Evolutionary conservation across 2,113 vertebrate genomes (phyloP).

Genomic region (Mohoua ochrocephala): DNA sequence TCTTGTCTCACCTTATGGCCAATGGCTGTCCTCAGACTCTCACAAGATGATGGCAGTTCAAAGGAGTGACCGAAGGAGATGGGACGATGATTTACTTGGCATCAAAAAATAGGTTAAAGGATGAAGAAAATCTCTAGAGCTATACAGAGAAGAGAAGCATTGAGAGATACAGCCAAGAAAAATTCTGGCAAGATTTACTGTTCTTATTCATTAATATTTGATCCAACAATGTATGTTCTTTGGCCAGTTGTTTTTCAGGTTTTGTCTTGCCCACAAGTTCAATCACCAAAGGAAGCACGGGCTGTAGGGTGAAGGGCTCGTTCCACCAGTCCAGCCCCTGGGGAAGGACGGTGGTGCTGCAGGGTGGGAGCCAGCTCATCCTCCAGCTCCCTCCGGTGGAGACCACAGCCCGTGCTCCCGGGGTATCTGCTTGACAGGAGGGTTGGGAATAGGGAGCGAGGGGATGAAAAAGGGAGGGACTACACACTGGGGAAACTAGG

Average conservation of each 20-base stretch:
- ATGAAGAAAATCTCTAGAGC: neutral
- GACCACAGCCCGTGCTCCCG: rapidly evolving
- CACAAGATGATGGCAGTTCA: neutral
- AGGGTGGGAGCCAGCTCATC: neutral
- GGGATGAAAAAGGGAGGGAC: neutral
- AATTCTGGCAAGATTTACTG: neutral
- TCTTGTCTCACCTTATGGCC: neutral
- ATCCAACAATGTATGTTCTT: neutral
- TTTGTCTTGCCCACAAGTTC: neutral
- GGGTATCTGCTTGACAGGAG: neutral
- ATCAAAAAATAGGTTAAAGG: neutral
- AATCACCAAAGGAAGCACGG: neutral
- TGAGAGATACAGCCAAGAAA: neutral
- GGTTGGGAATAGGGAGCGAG: neutral
- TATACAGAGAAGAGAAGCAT: neutral
- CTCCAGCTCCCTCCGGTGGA: neutral
- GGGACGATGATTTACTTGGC: neutral
- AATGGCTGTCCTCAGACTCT: neutral
- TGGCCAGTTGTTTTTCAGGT: neutral
- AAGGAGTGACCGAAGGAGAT: neutral
- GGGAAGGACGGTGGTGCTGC: rapidly evolving
- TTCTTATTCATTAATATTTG: neutral
- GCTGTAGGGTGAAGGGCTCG: rapidly evolving
- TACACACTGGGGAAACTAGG: neutral
- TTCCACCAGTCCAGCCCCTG: neutral